These are phyloP conservation scores for Leptinotarsa defecta DNA, from an alignment of 1,140 invertebrate genomes.

Conservation along the genomic window DNA sequence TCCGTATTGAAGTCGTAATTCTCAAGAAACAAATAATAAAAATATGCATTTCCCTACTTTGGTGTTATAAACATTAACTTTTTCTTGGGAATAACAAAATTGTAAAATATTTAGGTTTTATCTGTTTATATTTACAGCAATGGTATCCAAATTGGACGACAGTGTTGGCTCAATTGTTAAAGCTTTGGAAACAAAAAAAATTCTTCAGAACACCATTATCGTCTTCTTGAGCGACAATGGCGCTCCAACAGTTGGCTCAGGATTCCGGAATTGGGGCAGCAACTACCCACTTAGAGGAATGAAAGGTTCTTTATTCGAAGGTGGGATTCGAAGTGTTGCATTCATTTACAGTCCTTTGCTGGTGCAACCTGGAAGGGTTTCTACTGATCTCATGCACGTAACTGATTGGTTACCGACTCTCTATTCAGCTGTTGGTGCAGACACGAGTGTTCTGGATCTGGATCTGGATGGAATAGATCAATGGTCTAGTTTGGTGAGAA, in stretches of 20 bases:
- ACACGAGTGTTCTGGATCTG: slow-evolving; percentile 50
- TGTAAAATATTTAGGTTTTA: background rate
- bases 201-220: slow-evolving; percentile 72
- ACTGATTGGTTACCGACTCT: slow-evolving; percentile 74
- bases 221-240: slow-evolving; percentile 75
- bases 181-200: slow-evolving; percentile 62
- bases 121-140: slow-evolving; percentile 58
- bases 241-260: slow-evolving; percentile 56
- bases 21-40: too few species aligned
- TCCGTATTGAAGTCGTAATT: too few species aligned
- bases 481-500: slow-evolving; percentile 56
- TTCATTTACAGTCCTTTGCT: slow-evolving; percentile 64
- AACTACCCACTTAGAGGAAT: slow-evolving; percentile 71
- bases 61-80: too few species aligned
- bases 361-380: slow-evolving; percentile 59
- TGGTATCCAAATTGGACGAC: slow-evolving; percentile 74
- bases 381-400: slow-evolving; percentile 68
- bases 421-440: slow-evolving; percentile 61
- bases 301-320: slow-evolving; percentile 64
- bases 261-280: slow-evolving; percentile 63
- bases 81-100: too few species aligned
- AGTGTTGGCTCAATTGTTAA: slow-evolving; percentile 69
- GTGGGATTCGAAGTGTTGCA: slow-evolving; percentile 67
- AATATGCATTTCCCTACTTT: too few species aligned
- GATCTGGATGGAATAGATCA: slow-evolving; percentile 60